These are phyloP conservation scores for Scarus forsteni DNA, from an alignment of 2,797 vertebrate species.

Conservation along the genomic window DNA sequence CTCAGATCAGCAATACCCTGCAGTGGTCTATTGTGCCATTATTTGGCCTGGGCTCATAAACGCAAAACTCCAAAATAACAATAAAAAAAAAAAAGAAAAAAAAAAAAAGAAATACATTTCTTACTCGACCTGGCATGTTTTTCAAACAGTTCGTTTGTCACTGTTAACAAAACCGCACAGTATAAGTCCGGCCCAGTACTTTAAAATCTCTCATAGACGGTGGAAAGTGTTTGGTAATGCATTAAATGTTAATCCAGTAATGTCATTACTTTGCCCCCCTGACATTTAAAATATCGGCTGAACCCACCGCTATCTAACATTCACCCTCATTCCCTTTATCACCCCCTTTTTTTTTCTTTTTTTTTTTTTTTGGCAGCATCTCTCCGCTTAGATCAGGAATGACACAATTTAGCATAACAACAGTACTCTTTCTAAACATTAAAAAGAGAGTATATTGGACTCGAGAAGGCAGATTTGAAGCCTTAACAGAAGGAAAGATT, in stretches of 20 bases:
- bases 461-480: too few relatives aligned
- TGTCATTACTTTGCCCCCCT: constrained; percentile 21
- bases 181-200: constrained; percentile 23
- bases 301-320: constrained; percentile 7
- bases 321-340: neutral
- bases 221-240: constrained; percentile 50
- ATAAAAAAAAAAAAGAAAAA: constrained; percentile 2
- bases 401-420: neutral
- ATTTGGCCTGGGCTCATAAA: constrained; percentile 65
- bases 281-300: constrained; percentile 15
- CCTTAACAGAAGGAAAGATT: too few relatives aligned
- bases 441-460: neutral
- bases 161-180: constrained; percentile 11
- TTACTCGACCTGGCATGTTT: constrained; percentile 28
- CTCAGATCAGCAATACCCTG: constrained; percentile 69
- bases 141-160: constrained; percentile 26
- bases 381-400: constrained; percentile 3
- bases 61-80: constrained; percentile 18
- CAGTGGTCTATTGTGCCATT: constrained; percentile 69
- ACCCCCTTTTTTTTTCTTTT: too few relatives aligned
- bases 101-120: constrained; percentile 39
- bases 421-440: constrained; percentile 13
- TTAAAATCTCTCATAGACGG: constrained; percentile 51
- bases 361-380: neutral
- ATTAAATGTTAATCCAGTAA: constrained; percentile 41